Conservation (phyloP, 2,888 invertebrate genomes). For the Phania funesta region DNA sequence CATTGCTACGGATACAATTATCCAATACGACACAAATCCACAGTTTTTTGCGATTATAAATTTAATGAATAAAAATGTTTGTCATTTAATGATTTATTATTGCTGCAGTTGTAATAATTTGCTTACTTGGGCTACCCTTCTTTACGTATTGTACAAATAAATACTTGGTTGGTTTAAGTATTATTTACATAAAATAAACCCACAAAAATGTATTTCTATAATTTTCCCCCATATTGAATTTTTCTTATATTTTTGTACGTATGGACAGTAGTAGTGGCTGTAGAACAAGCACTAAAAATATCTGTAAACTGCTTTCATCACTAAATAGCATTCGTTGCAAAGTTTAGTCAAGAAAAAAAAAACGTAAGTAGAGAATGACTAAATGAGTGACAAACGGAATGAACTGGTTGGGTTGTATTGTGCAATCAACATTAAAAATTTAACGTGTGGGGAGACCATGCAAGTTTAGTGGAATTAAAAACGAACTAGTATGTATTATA, state of each 20-base stretch:
- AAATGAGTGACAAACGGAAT: slow-evolving; percentile 33
- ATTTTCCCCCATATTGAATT: background rate
- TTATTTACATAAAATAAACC: slow-evolving; percentile 16
- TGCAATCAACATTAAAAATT: slow-evolving; percentile 43
- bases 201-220: background rate
- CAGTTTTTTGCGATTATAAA: slow-evolving; percentile 24
- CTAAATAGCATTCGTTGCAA: slow-evolving; percentile 28
- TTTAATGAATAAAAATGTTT: slow-evolving; percentile 37
- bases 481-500: background rate
- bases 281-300: background rate
- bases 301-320: slow-evolving; percentile 25
- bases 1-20: slow-evolving; percentile 18
- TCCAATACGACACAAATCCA: background rate
- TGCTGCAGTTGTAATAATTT: slow-evolving; percentile 20
- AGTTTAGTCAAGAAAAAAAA: slow-evolving; percentile 13
- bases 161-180: slow-evolving; percentile 42
- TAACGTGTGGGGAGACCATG: slow-evolving; percentile 38
- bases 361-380: slow-evolving; percentile 18
- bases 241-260: slow-evolving; percentile 14
- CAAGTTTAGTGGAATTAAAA: slow-evolving; percentile 38
- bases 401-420: slow-evolving; percentile 27
- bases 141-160: slow-evolving; percentile 32
- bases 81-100: slow-evolving; percentile 50
- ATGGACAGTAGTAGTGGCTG: background rate
- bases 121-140: slow-evolving; percentile 15